Conservation (phyloP, 92 coral and sea anemone species). For the Epizoanthus illoricatus region DNA sequence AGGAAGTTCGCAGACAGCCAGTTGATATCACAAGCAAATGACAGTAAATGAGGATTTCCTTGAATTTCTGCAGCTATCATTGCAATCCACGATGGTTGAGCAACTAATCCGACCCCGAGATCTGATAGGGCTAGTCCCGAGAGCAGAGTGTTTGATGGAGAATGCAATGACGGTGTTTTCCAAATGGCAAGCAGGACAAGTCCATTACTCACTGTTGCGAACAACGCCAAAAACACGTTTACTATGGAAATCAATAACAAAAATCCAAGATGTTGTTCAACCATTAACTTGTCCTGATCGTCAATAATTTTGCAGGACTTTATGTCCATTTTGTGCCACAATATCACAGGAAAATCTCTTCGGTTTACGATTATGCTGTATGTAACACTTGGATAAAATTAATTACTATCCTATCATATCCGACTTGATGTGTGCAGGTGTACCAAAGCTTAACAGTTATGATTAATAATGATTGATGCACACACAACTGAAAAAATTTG, state of each 20-base stretch:
- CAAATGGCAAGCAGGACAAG: constrained; percentile 18
- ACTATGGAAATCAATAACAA: neutral
- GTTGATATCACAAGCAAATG: constrained; percentile 7
- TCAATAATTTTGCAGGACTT: constrained; percentile 9
- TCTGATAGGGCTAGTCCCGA: constrained; percentile 20
- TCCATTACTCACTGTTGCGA: neutral
- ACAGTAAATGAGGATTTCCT: neutral
- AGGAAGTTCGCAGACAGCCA: constrained; percentile 10
- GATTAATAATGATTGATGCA: no score
- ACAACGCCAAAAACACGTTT: neutral
- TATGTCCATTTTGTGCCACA: neutral
- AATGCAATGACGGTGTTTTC: constrained; percentile 14
- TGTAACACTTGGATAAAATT: no score
- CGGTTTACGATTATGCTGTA: no score
- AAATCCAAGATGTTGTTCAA: neutral
- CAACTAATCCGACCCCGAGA: constrained; percentile 1
- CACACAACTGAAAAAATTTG: no score
- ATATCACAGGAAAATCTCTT: no score
- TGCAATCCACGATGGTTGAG: neutral
- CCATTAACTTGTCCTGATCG: neutral
- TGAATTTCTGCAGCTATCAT: constrained; percentile 5
- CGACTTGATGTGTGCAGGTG: no score
- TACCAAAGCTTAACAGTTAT: no score
- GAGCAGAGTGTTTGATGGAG: constrained; percentile 17
- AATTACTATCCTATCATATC: no score